phyloP scores from a whole-genome alignment of 2,888 invertebrate genomes.

The Mesorhabditis spiculigera region DNA sequence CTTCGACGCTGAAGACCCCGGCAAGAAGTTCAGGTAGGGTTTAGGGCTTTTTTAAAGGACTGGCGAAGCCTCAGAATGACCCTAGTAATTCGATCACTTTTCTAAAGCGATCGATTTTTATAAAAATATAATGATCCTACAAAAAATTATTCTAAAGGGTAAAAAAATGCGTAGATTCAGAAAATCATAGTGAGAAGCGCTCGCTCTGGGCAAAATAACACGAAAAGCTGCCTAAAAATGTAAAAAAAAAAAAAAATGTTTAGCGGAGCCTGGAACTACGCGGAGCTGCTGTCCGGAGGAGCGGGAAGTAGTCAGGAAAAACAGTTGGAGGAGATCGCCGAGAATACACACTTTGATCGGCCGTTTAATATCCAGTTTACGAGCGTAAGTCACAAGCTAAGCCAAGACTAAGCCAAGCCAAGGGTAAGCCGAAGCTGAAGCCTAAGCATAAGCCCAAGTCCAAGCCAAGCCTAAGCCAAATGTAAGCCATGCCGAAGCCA shows the following conservation, averaged over 20 bases:
- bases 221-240: too few species aligned
- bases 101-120: too few species aligned
- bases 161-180: too few species aligned
- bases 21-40: neutral
- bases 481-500: neutral
- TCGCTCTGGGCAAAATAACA: too few species aligned
- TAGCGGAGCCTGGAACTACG: slow-evolving; percentile 61
- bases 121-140: too few species aligned
- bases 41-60: neutral
- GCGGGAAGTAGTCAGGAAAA: slow-evolving; percentile 43
- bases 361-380: slow-evolving; percentile 68
- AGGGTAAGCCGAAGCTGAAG: slow-evolving; percentile 69
- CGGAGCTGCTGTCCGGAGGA: neutral
- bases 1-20: slow-evolving; percentile 31
- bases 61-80: too few species aligned
- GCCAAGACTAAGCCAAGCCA: neutral
- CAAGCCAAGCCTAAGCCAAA: neutral
- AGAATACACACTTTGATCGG: slow-evolving; percentile 68
- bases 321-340: slow-evolving; percentile 61
- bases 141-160: too few species aligned
- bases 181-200: too few species aligned
- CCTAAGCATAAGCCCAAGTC: too few species aligned
- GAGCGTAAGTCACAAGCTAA: slow-evolving; percentile 9
- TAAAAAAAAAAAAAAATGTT: slow-evolving; percentile 16
- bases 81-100: too few species aligned